phyloP scores from a whole-genome alignment of 2,113 vertebrate species.

The Cinclus mexicanus region DNA sequence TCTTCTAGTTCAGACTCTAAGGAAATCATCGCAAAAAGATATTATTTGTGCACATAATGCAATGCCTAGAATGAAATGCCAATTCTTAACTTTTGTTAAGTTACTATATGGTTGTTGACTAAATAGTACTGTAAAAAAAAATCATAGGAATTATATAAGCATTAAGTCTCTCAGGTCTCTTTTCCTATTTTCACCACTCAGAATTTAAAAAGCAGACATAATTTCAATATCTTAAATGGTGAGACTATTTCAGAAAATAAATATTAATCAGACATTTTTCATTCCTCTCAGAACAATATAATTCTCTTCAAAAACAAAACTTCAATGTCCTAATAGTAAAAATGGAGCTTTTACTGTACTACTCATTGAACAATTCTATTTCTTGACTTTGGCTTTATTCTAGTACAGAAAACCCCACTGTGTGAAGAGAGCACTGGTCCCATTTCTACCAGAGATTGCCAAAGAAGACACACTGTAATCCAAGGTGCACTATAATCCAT shows the following conservation, averaged over 20 bases:
- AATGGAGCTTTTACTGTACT: background rate
- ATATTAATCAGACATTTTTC: background rate
- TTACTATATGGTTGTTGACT: slow-evolving; percentile 49
- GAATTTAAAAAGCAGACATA: slow-evolving; percentile 3
- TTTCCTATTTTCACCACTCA: slow-evolving; percentile 15
- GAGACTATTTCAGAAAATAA: background rate
- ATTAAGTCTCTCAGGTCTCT: background rate
- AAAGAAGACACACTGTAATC: background rate
- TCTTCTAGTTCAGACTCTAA: background rate
- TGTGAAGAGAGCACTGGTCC: background rate
- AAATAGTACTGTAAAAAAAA: slow-evolving; percentile 45
- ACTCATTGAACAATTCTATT: background rate
- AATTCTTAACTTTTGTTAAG: slow-evolving; percentile 54
- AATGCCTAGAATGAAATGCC: slow-evolving; percentile 43
- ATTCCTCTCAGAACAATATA: background rate
- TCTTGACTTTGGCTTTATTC: background rate
- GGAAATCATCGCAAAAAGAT: background rate
- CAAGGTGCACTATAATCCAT: background rate
- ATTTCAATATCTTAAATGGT: background rate
- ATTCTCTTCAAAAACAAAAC: background rate
- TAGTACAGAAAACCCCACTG: background rate
- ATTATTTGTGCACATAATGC: slow-evolving; percentile 15
- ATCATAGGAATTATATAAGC: background rate
- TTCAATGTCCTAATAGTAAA: background rate
- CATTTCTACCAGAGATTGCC: background rate